These are phyloP conservation scores for Alfaro cultratus DNA, from an alignment of 2,797 vertebrate genomes.

Conservation along the genomic window DNA sequence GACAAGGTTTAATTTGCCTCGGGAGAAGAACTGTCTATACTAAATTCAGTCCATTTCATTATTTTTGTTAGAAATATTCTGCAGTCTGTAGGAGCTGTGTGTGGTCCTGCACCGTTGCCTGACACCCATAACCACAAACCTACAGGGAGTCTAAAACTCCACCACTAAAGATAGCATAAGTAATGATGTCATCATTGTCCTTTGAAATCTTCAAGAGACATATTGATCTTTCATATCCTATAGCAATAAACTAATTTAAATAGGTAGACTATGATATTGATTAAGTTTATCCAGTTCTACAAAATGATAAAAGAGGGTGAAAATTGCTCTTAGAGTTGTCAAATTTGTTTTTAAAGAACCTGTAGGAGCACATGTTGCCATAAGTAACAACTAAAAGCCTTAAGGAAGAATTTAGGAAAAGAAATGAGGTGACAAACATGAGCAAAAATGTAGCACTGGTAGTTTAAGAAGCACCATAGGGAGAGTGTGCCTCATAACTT, in stretches of 20 bases:
- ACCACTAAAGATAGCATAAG: background rate
- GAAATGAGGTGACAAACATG: constrained; percentile 45
- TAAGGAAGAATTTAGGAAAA: constrained; percentile 35
- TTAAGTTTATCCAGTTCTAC: background rate
- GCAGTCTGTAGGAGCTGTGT: background rate
- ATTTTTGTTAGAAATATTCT: background rate
- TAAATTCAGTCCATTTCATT: background rate
- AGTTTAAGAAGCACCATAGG: constrained; percentile 35
- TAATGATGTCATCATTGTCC: background rate
- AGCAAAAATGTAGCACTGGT: constrained; percentile 38
- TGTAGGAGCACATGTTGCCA: constrained; percentile 14
- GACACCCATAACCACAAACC: background rate
- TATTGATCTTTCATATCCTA: constrained; percentile 16
- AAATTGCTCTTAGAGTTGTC: background rate
- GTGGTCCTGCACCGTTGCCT: background rate
- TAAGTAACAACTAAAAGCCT: constrained; percentile 22
- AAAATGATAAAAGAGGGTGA: background rate
- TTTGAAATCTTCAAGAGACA: background rate
- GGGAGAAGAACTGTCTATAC: background rate
- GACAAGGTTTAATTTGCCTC: constrained; percentile 1
- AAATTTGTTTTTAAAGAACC: constrained; percentile 4
- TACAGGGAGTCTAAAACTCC: background rate
- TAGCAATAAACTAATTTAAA: constrained; percentile 20
- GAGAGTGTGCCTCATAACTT: constrained; percentile 51
- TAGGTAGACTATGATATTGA: constrained; percentile 28